phyloP scores from a whole-genome alignment of 1,140 invertebrate species.

The Drepana arcuata region DNA sequence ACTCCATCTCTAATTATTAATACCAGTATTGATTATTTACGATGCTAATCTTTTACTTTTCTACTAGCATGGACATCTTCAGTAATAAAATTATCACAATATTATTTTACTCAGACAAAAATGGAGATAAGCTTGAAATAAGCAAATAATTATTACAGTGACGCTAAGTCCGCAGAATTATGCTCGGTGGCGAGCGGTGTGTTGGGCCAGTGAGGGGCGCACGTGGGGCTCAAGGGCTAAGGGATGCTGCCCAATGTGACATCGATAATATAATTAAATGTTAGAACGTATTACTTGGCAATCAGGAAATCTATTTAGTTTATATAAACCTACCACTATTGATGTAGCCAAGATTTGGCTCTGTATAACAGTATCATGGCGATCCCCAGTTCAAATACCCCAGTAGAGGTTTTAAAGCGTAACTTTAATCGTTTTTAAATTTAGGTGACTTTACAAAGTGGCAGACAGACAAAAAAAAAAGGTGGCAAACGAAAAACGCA shows the following conservation, averaged over 20 bases:
- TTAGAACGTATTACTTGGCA: neutral
- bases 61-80: no score
- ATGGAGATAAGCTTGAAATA: conserved; percentile 32
- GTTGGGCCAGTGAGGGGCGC: conserved; percentile 34
- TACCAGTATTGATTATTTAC: no score
- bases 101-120: neutral
- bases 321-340: neutral
- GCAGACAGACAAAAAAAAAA: no score
- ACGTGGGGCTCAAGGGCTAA: conserved; percentile 7
- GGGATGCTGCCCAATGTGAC: conserved; percentile 14
- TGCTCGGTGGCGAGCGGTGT: conserved; percentile 50
- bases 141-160: conserved; percentile 44
- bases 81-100: no score
- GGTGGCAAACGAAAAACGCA: no score
- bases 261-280: conserved; percentile 3
- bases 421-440: no score
- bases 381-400: no score
- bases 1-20: no score
- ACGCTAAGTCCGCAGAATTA: conserved; percentile 58
- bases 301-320: neutral
- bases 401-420: no score
- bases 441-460: no score
- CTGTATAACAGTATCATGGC: neutral
- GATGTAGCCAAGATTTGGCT: neutral
- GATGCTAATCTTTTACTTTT: no score